Evolutionary conservation across 1,140 invertebrate genomes (phyloP), one percentile per base, ranked within the genome.

Genomic region (Plutomurus gul): DNA sequence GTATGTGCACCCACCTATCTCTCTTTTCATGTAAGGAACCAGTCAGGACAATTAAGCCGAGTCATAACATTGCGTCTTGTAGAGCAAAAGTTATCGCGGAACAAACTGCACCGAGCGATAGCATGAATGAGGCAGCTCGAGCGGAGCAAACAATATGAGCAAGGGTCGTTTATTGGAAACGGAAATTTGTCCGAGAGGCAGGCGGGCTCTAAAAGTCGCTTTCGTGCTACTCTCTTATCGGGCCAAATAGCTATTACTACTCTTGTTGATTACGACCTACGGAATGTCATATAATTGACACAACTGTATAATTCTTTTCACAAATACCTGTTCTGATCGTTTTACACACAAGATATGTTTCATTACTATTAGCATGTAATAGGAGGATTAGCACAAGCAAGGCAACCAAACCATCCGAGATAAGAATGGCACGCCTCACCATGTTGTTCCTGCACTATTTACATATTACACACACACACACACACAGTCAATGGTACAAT

Each of bases 261-360:
- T 49, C 72, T 74, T 74, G 72, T 74, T 74, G 72, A 72, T 72
- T 72, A 72, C 70, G 39, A 43, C 72, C 27, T 36, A 49, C 27
- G 72, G 40, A 47, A 74, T 74, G 72, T 74, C 72, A 49, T 74
- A 74, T 74, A 74, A 74, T 74, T 74, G 72, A 74, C 72, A 74
- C 72, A 74, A 72, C 70, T 72, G 70, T 72, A 72, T 72, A 72
- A 72, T 72, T 74, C 46, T 74, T 74, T 74, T 74, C 46, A 74
- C 72, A 74, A 74, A 74, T 74, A 74, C 72, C 72, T 74, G 43
- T 49, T 49, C 72, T 74, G 72, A 74, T 74, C 72, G 72, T 74
- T 74, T 74, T 74, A 74, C 72, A 74, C 72, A 74, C 72, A 74
- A 74, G 70, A 72, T 72, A 74, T 46, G 72, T 74, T 49, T 74